Percentiles rank a stretch among this genome's conserved stretches.
Evolutionary conservation across 2,797 vertebrate genomes (phyloP).

Genomic region (Leuciscus waleckii): DNA sequence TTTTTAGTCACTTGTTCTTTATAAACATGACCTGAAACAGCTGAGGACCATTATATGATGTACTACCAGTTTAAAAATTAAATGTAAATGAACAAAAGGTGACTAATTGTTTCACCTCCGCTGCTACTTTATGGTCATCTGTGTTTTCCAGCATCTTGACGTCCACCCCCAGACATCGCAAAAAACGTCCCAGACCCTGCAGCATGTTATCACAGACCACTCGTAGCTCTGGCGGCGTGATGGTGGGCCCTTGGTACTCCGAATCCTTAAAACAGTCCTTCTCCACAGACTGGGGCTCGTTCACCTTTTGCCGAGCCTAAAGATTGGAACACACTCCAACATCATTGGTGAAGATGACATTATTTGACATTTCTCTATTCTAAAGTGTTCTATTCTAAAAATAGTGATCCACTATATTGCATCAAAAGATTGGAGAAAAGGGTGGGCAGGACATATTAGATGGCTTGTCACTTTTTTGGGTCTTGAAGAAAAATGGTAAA

Average conservation of each 20-base stretch:
- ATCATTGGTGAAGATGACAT: slow-evolving; percentile 44
- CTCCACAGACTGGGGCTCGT: slow-evolving; percentile 66
- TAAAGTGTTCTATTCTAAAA: background rate
- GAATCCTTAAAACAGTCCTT: slow-evolving; percentile 32
- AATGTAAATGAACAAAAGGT: background rate
- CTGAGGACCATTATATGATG: background rate
- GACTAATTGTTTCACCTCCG: slow-evolving; percentile 75
- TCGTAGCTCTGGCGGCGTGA: slow-evolving; percentile 78
- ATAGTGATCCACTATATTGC: background rate
- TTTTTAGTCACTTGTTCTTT: background rate
- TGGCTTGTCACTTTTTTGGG: background rate
- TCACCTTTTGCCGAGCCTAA: slow-evolving; percentile 66
- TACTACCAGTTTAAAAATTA: background rate
- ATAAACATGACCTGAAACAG: background rate
- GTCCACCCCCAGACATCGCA: slow-evolving; percentile 86
- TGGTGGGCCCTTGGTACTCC: slow-evolving; percentile 40
- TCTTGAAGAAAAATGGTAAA: background rate
- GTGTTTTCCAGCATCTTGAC: slow-evolving; percentile 80
- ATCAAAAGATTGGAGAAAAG: background rate
- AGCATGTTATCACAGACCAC: slow-evolving; percentile 93
- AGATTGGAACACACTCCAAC: slow-evolving; percentile 62
- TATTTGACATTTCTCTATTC: background rate
- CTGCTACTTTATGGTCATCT: slow-evolving; percentile 85
- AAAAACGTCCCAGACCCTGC: slow-evolving; percentile 86
- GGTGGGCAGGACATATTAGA: background rate